A percentile compares a stretch with the other conserved stretches of the same genome.
Conservation (phyloP, 2,113 vertebrate genomes). For the Tauraco erythrolophus region DNA sequence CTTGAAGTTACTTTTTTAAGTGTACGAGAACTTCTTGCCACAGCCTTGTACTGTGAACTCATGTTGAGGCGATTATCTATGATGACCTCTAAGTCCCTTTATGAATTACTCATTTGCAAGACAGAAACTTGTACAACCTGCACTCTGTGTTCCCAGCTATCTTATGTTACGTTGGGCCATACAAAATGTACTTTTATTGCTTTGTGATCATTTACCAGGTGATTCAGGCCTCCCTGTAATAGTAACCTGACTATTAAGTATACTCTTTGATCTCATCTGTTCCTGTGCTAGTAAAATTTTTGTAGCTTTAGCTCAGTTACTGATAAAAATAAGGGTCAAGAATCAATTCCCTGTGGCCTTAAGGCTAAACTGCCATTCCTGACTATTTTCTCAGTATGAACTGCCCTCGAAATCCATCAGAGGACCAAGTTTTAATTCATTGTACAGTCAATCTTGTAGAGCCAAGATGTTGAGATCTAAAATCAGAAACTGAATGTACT, state of each 20-base stretch:
- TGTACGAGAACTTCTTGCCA: neutral
- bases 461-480: neutral
- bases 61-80: neutral
- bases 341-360: neutral
- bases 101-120: constrained; percentile 10
- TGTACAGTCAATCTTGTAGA: neutral
- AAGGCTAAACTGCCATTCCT: neutral
- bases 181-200: neutral
- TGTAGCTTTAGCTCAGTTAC: neutral
- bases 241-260: neutral
- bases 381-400: neutral
- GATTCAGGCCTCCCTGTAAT: neutral
- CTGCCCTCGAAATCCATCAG: neutral
- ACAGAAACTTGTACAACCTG: neutral
- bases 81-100: neutral
- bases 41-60: neutral
- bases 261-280: neutral
- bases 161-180: neutral
- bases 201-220: neutral
- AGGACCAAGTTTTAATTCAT: neutral
- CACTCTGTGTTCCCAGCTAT: neutral
- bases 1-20: neutral
- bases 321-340: neutral
- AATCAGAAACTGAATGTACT: neutral
- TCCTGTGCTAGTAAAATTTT: neutral